phyloP scores from a whole-genome alignment of 2,888 invertebrate genomes.

The Yponomeuta evonymella region DNA sequence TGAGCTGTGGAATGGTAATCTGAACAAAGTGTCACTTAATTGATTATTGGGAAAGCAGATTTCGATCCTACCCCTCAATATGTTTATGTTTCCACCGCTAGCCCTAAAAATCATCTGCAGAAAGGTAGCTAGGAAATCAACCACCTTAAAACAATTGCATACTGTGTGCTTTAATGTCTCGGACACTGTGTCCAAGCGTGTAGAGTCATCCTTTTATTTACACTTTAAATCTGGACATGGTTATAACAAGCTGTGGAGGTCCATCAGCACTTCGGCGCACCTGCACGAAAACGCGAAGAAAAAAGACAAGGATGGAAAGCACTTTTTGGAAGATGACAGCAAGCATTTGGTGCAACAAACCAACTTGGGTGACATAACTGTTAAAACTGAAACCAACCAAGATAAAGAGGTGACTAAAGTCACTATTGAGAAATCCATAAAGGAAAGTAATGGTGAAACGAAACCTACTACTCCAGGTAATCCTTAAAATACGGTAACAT shows the following conservation, averaged over 20 bases:
- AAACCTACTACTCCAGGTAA: slow-evolving; percentile 45
- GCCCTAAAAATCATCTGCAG: slow-evolving; percentile 52
- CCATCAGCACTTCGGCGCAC: slow-evolving; percentile 42
- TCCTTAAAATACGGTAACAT: too few species aligned
- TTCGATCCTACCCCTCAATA: slow-evolving; percentile 21
- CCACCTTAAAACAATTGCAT: slow-evolving; percentile 48
- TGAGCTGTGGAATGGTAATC: background rate
- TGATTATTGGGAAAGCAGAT: background rate
- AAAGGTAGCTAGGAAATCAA: slow-evolving; percentile 48
- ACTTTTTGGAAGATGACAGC: slow-evolving; percentile 23
- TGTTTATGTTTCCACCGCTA: slow-evolving; percentile 54
- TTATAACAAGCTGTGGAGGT: slow-evolving; percentile 35
- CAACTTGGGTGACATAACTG: slow-evolving; percentile 50
- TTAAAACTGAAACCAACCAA: slow-evolving; percentile 59
- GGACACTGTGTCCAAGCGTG: slow-evolving; percentile 25
- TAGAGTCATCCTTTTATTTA: slow-evolving; percentile 1
- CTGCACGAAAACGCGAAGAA: slow-evolving; percentile 42
- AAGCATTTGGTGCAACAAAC: slow-evolving; percentile 39
- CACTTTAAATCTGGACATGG: slow-evolving; percentile 14
- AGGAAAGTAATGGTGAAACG: slow-evolving; percentile 20
- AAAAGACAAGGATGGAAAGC: slow-evolving; percentile 7
- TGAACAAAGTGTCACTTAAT: background rate
- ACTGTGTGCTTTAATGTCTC: slow-evolving; percentile 38
- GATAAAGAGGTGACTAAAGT: slow-evolving; percentile 62
- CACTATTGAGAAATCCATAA: slow-evolving; percentile 50